phyloP scores from a whole-genome alignment of 2,888 invertebrate species.

The Argyresthia albistria region DNA sequence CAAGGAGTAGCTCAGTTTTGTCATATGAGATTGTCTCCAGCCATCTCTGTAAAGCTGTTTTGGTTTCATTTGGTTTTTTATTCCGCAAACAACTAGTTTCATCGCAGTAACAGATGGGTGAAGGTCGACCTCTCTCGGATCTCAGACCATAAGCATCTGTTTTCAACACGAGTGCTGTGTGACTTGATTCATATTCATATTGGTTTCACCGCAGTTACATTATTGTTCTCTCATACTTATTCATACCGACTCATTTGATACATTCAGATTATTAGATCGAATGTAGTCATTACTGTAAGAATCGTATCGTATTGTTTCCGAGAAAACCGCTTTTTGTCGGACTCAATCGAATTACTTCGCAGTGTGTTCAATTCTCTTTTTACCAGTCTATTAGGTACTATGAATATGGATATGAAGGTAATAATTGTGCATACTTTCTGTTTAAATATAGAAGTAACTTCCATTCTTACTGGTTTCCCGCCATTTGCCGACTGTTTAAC shows the following conservation, averaged over 20 bases:
- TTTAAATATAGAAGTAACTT: too few relatives aligned
- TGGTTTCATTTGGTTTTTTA: too few relatives aligned
- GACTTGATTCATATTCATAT: neutral
- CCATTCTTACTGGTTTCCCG: too few relatives aligned
- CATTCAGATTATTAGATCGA: constrained; percentile 8
- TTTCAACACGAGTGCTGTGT: neutral
- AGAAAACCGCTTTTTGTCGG: constrained; percentile 50
- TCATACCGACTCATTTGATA: constrained; percentile 6
- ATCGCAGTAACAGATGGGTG: too few relatives aligned
- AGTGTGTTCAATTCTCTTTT: constrained; percentile 48
- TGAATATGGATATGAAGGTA: neutral
- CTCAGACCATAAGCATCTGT: too few relatives aligned
- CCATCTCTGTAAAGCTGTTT: too few relatives aligned
- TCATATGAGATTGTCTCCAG: too few relatives aligned
- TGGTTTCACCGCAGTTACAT: neutral
- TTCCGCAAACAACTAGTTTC: too few relatives aligned
- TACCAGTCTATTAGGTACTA: constrained; percentile 15
- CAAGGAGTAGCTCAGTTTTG: too few relatives aligned
- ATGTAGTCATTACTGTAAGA: constrained; percentile 32
- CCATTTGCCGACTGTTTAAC: too few relatives aligned
- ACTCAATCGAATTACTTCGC: constrained; percentile 30
- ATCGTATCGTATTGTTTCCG: constrained; percentile 34
- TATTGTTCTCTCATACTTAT: constrained; percentile 1
- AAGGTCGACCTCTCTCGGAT: too few relatives aligned
- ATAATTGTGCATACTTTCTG: too few relatives aligned